A percentile compares a stretch with the other conserved stretches of the same genome.
Evolutionary conservation across 2,797 vertebrate genomes (phyloP).

Genomic region (Ctenochaetus hawaiiensis): DNA sequence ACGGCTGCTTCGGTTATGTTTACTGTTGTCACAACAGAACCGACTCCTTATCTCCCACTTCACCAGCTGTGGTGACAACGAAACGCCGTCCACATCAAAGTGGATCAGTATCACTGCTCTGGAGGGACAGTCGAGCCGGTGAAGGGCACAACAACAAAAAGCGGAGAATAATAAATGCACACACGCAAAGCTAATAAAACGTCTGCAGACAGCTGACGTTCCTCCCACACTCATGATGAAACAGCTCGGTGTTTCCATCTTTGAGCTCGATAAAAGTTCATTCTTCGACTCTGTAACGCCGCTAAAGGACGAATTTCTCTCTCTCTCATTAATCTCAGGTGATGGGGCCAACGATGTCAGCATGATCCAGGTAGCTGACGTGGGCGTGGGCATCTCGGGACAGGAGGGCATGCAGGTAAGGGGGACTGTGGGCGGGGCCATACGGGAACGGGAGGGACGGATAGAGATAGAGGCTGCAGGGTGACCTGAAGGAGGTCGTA

Average conservation of each 20-base stretch:
- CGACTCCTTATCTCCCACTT: slow-evolving; percentile 41
- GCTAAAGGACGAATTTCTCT: slow-evolving; percentile 24
- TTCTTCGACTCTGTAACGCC: not conserved
- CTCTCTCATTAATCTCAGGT: slow-evolving; percentile 83
- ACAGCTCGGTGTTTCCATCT: not conserved
- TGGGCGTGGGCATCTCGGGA: slow-evolving; percentile 97
- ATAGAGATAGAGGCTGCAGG: not conserved
- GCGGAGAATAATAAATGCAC: slow-evolving; percentile 5
- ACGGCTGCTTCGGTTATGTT: slow-evolving; percentile 8
- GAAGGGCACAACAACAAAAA: not conserved
- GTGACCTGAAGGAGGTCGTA: not conserved
- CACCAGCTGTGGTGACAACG: slow-evolving; percentile 40
- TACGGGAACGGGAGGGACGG: not conserved
- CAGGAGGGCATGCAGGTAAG: slow-evolving; percentile 99
- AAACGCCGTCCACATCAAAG: not conserved
- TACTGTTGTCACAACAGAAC: slow-evolving; percentile 42
- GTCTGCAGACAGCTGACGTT: slow-evolving; percentile 3
- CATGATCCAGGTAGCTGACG: slow-evolving; percentile 99
- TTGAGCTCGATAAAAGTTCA: not conserved
- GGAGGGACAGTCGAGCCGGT: not conserved
- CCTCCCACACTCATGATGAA: not conserved
- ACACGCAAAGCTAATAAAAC: slow-evolving; percentile 1
- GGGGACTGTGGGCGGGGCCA: slow-evolving; percentile 2
- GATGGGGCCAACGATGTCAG: slow-evolving; percentile 99
- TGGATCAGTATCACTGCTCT: slow-evolving; percentile 4